Base-by-base conservation (phyloP, 2,797 vertebrate genomes). In the Buceros bicornis region DNA sequence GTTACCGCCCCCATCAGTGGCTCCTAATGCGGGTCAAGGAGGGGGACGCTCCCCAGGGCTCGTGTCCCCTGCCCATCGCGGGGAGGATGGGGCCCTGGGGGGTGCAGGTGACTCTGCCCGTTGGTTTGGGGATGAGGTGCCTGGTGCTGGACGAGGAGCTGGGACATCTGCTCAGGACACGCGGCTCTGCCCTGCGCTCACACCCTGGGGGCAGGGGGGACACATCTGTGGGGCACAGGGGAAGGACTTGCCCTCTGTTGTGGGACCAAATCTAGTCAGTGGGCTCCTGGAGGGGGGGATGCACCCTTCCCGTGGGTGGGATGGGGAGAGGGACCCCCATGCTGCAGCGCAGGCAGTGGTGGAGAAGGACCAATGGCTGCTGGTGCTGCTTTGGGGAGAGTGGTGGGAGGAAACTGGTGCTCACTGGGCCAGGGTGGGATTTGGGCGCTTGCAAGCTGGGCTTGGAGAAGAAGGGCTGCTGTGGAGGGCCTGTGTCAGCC, bases 221-320 rank as follows among this genome's bases (percentile, higher is more conserved):
- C 13, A n/a, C 0, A 0, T 57, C 53, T 31, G 24, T 25, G 42
- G 70, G 31, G 15, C 61, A 84, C 61, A n/a, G 40, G 53, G 56
- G 28, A 22, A 78, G 66, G 61, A 43, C 74, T 51, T 48, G 13
- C 25, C 57, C 35, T 57, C 31, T 0, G 0, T 3, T 26, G 4
- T 71, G 62, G 47, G 54, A 43, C 33, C 0, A 0, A 16, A 20
- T 26, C 42, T 19, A 13, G 10, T 17, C 26, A 45, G 8, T 10
- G 31, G 16, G 11, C 10, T 53, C 48, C 53, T 3, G 4, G 65
- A 31, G 19, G 20, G 28, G 26, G 56, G 20, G 13, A 40, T 20
- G 17, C 29, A 9, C 24, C 26, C n/a, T 42, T 57, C 53, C 16
- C 20, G 19, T 28, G 56, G 24, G 11, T 33, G 56, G 54, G n/a